Conservation (phyloP, 2,888 invertebrate genomes). For the Drosophila prostipennis region DNA sequence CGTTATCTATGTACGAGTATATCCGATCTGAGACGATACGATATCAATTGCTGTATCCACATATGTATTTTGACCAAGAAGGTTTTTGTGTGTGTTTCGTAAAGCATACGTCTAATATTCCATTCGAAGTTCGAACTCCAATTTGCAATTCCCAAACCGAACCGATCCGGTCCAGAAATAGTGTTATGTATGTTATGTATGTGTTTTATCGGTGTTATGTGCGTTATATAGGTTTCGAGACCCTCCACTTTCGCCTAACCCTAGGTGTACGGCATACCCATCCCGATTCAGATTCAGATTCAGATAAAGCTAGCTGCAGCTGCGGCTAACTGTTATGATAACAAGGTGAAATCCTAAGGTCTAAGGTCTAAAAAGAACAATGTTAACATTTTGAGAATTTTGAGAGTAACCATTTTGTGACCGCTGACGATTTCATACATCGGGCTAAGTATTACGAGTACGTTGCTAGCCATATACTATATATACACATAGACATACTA, state of each 20-base stretch:
- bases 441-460: conserved; percentile 18
- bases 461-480: conserved; percentile 24
- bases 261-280: not conserved
- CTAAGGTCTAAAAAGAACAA: conserved; percentile 70
- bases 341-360: conserved; percentile 74
- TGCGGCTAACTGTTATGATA: conserved; percentile 40
- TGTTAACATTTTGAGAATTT: conserved; percentile 74
- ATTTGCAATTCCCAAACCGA: conserved; percentile 3
- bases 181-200: conserved; percentile 9
- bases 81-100: conserved; percentile 11
- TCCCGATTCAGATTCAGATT: not conserved
- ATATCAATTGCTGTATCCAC: conserved; percentile 20
- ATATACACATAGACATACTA: conserved; percentile 5
- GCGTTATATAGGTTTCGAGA: conserved; percentile 14
- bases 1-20: conserved; percentile 7
- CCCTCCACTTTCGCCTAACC: not conserved
- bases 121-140: conserved; percentile 5
- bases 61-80: conserved; percentile 1
- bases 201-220: conserved; percentile 23
- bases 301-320: conserved; percentile 23
- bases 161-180: conserved; percentile 21
- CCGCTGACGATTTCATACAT: conserved; percentile 23
- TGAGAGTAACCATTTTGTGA: conserved; percentile 29
- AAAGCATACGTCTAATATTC: no score
- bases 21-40: conserved; percentile 6